Conservation (phyloP, 2,888 invertebrate species). For the Heterodera filipjevi region DNA sequence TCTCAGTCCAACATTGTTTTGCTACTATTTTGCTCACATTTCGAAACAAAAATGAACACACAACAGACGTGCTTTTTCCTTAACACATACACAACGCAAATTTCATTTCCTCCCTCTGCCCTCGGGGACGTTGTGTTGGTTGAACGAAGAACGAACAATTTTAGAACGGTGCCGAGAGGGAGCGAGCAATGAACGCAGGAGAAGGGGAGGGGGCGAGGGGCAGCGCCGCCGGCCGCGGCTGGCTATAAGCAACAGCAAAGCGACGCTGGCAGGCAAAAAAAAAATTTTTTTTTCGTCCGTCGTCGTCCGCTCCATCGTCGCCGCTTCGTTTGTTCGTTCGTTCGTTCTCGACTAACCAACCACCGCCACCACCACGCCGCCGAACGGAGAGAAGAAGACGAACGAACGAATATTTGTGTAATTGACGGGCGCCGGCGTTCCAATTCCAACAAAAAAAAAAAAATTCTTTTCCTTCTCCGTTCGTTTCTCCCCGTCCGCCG, state of each 20-base stretch:
- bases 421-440: neutral
- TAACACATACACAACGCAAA: neutral
- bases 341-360: neutral
- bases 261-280: neutral
- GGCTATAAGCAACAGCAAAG: neutral
- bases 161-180: neutral
- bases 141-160: neutral
- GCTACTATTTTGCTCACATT: neutral
- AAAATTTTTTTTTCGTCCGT: neutral
- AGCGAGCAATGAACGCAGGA: too few relatives aligned
- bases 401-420: neutral
- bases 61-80: neutral
- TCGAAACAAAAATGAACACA: neutral
- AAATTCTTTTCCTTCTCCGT: neutral
- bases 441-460: neutral
- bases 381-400: neutral
- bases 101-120: neutral
- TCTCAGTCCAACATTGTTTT: too few relatives aligned
- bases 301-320: neutral
- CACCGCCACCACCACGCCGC: neutral
- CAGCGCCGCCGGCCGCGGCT: neutral
- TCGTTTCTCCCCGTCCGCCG: neutral
- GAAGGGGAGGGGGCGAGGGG: too few relatives aligned
- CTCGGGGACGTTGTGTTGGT: neutral
- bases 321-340: neutral